Evolutionary conservation across 2,113 vertebrate species (phyloP).

Genomic region (Bostrychus sinensis): DNA sequence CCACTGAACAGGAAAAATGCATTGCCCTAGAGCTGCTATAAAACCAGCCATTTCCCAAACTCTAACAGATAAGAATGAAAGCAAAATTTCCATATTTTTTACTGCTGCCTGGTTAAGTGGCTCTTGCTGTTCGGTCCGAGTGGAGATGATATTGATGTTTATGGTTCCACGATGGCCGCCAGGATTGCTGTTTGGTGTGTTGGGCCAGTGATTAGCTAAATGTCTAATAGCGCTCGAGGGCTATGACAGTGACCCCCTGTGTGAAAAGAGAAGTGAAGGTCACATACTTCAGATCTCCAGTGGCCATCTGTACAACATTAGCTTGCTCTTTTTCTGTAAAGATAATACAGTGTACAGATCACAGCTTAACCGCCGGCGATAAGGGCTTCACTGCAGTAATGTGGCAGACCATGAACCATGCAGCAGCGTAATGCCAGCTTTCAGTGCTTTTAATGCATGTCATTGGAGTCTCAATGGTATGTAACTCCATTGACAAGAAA

Average conservation of each 20-base stretch:
- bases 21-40: slow-evolving; percentile 48
- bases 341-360: slow-evolving; percentile 6
- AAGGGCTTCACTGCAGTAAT: neutral
- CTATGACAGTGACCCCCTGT: slow-evolving; percentile 26
- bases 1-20: slow-evolving; percentile 45
- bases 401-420: neutral
- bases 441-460: neutral
- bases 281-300: slow-evolving; percentile 23
- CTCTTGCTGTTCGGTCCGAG: slow-evolving; percentile 52
- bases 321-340: slow-evolving; percentile 10
- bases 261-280: slow-evolving; percentile 43
- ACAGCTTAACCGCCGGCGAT: neutral
- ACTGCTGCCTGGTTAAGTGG: slow-evolving; percentile 53
- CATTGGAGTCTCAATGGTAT: neutral
- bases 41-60: slow-evolving; percentile 57
- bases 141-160: slow-evolving; percentile 59
- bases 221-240: slow-evolving; percentile 46
- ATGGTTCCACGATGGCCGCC: slow-evolving; percentile 38
- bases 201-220: slow-evolving; percentile 57
- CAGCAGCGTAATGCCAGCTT: neutral
- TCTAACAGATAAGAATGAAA: slow-evolving; percentile 59
- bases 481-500: neutral
- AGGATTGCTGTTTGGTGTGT: slow-evolving; percentile 41
- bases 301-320: slow-evolving; percentile 23
- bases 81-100: slow-evolving; percentile 65